Percentiles rank a stretch among this genome's conserved stretches.
Conservation (phyloP, 2,888 invertebrate genomes). For the Erebia palarica region DNA sequence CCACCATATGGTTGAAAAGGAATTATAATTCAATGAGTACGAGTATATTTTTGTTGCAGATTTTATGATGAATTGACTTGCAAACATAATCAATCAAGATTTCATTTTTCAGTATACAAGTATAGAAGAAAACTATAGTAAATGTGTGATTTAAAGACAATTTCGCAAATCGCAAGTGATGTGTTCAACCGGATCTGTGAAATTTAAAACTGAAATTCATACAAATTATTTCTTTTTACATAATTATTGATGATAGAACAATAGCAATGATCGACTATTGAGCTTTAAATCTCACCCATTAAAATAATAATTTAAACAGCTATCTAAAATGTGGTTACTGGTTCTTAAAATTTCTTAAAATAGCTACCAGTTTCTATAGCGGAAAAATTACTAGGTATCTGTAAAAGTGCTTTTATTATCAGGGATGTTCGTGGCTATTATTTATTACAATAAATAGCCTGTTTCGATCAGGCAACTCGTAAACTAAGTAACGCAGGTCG, state of each 20-base stretch:
- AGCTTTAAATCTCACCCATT: too few species aligned
- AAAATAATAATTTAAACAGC: neutral
- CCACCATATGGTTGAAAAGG: constrained; percentile 28
- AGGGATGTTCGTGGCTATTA: neutral
- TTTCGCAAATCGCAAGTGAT: too few species aligned
- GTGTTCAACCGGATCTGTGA: too few species aligned
- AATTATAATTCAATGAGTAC: neutral
- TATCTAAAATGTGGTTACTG: neutral
- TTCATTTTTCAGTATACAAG: too few species aligned
- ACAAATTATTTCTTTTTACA: too few species aligned
- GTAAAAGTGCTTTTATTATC: neutral
- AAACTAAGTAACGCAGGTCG: too few species aligned
- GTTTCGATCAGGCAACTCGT: neutral
- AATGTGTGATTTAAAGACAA: too few species aligned
- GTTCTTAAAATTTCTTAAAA: too few species aligned
- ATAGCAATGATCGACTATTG: too few species aligned
- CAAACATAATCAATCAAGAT: neutral
- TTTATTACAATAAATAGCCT: neutral
- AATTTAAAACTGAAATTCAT: too few species aligned
- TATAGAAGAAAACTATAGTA: too few species aligned
- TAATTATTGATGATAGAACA: too few species aligned
- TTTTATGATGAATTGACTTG: neutral
- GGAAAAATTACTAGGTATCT: neutral
- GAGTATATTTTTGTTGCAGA: neutral
- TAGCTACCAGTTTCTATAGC: neutral